phyloP scores from a whole-genome alignment of 2,888 invertebrate genomes.

The Eugnorisma glareosa region DNA sequence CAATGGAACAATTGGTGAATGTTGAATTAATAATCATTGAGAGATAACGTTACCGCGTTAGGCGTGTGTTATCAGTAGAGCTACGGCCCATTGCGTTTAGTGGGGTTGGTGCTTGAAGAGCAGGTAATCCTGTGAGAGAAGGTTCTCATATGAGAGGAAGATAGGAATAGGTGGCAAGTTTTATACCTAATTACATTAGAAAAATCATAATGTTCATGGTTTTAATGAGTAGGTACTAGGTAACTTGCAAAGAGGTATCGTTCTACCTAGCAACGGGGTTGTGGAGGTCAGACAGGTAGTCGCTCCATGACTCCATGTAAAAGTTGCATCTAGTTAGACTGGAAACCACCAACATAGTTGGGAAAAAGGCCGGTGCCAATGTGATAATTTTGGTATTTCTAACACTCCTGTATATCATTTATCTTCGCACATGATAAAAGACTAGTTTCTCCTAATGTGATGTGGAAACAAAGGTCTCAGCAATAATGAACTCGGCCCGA shows the following conservation, averaged over 20 bases:
- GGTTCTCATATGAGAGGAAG: background rate
- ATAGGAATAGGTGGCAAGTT: background rate
- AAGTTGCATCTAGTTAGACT: background rate
- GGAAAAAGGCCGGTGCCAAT: background rate
- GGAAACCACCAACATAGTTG: background rate
- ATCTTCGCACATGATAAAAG: background rate
- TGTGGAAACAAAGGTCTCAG: constrained; percentile 36
- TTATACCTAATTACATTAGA: background rate
- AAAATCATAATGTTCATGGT: background rate
- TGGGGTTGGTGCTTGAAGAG: constrained; percentile 1
- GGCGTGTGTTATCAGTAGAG: constrained; percentile 29
- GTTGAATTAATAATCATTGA: constrained; percentile 65
- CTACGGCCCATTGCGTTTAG: constrained; percentile 19
- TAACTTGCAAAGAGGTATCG: background rate
- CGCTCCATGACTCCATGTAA: background rate
- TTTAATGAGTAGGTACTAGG: background rate
- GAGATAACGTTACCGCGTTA: constrained; percentile 36
- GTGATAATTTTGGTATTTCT: background rate
- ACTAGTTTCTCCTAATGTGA: background rate
- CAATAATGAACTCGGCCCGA: constrained; percentile 25
- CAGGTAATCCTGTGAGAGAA: background rate
- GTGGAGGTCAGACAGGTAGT: background rate
- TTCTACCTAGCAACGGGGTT: background rate
- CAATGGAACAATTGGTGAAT: constrained; percentile 64
- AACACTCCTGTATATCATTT: background rate